A percentile compares a stretch with the other conserved stretches of the same genome.
phyloP scores from a whole-genome alignment of 2,113 vertebrate species.

The Nothoprocta perdicaria region DNA sequence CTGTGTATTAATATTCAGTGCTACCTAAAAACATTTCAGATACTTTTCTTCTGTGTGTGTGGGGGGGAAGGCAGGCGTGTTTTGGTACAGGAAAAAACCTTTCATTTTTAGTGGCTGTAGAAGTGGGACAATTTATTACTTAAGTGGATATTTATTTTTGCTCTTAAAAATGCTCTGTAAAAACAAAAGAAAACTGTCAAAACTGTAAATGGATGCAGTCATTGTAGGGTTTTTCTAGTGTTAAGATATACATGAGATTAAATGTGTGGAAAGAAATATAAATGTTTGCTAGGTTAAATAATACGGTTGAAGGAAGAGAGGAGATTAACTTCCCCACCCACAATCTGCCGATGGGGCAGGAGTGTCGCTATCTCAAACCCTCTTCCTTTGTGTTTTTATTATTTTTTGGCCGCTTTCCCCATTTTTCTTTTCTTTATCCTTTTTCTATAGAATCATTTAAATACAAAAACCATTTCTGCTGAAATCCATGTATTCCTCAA shows the following conservation, averaged over 20 bases:
- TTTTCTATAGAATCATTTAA: no score
- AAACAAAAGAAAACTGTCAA: not conserved
- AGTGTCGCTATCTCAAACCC: no score
- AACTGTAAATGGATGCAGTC: not conserved
- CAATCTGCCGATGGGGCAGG: no score
- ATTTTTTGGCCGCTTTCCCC: no score
- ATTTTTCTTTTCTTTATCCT: no score
- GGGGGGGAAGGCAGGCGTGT: not conserved
- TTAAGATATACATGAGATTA: not conserved
- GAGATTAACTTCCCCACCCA: no score
- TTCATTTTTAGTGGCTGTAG: not conserved
- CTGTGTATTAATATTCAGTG: slow-evolving; percentile 8
- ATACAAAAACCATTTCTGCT: no score
- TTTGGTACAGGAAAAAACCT: not conserved
- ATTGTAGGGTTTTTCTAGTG: not conserved
- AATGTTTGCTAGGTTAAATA: slow-evolving; percentile 45
- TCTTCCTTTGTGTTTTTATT: no score
- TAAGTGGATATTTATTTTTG: not conserved
- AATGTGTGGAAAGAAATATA: not conserved
- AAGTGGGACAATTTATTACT: not conserved
- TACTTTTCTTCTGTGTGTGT: not conserved
- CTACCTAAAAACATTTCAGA: not conserved
- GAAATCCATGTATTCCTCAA: no score
- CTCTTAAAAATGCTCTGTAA: not conserved
- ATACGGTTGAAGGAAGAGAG: not conserved